Base-by-base conservation (phyloP, 2,888 invertebrate species). In the Polylopha cassiicola region DNA sequence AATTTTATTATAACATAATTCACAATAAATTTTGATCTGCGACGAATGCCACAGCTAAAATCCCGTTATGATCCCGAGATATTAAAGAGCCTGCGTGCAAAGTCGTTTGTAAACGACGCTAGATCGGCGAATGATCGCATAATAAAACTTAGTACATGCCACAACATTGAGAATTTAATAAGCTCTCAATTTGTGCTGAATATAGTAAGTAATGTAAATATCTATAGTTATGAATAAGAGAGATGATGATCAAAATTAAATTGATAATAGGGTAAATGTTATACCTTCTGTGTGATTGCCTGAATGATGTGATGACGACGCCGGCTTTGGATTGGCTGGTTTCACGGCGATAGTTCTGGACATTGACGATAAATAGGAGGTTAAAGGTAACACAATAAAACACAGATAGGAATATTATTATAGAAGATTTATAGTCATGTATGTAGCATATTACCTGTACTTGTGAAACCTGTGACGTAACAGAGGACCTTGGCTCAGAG, bases 261-360 rank as follows among this genome's bases (percentile, higher is more conserved):
- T 9, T n/a, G 14, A 20, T 7, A 24, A 18, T 10, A 28, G 10
- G 22, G 33, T 14, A n/a, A 24, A 4, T 8, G 7, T 28, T 43
- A 65, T 79, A 95, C 94, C 96, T 92, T 70, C 97, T 80, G 61
- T 95, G 94, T 7, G 95, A 95, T 65, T 95, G 92, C 31, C 95
- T 85, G 58, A 93, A 95, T 2, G 95, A 95, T 1, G 96, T 96
- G 39, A 97, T 95, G 33, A 96, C 95, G 4, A 95, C 95, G 0
- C 96, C 96, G 1, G 94, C 95, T 73, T 93, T 93, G 49, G 86
- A 80, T 48, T 86, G 86, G 20, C 73, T 73, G 7, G 82, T 79
- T 51, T 86, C 86, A 0, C 86, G 76, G 3, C 86, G 81, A 42
- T 82, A 86, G 26, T 76, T 85, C 86, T 86, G 53, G 32, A 66